These are phyloP conservation scores for Thecophora atra DNA, from an alignment of 2,888 invertebrate genomes.

Conservation along the genomic window DNA sequence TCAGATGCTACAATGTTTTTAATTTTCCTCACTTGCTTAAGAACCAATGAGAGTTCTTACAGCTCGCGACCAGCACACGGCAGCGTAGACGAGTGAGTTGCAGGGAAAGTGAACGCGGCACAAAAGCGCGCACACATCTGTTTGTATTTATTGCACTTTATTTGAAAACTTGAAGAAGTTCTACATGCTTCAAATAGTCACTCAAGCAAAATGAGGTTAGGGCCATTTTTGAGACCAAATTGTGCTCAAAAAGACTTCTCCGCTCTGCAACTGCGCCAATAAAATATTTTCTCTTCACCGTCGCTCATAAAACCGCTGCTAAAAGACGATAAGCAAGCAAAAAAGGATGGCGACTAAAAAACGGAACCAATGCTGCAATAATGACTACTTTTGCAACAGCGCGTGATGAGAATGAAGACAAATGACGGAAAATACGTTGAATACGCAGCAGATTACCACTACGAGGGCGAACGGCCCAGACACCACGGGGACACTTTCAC, in stretches of 20 bases:
- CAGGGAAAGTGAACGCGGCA: not conserved
- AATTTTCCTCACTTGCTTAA: no score
- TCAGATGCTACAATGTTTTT: no score
- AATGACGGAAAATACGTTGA: no score
- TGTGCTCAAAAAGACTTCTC: not conserved
- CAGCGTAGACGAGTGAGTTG: slow-evolving; percentile 12
- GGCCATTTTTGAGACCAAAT: not conserved
- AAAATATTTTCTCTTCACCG: slow-evolving; percentile 4
- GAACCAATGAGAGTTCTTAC: not conserved
- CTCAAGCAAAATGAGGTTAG: slow-evolving; percentile 10
- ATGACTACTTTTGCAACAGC: no score
- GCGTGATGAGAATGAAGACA: no score
- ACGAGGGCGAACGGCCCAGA: no score
- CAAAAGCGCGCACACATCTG: not conserved
- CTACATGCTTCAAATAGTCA: not conserved
- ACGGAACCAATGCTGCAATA: no score
- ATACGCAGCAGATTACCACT: no score
- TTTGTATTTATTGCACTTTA: not conserved
- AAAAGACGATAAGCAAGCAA: not conserved
- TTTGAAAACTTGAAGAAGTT: not conserved
- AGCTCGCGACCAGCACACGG: not conserved
- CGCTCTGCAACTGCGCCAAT: not conserved
- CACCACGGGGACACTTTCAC: no score
- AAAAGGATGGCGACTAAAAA: not conserved
- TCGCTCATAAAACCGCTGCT: not conserved